Base-by-base conservation (phyloP, 2,113 vertebrate species). In the Canis aureus region DNA sequence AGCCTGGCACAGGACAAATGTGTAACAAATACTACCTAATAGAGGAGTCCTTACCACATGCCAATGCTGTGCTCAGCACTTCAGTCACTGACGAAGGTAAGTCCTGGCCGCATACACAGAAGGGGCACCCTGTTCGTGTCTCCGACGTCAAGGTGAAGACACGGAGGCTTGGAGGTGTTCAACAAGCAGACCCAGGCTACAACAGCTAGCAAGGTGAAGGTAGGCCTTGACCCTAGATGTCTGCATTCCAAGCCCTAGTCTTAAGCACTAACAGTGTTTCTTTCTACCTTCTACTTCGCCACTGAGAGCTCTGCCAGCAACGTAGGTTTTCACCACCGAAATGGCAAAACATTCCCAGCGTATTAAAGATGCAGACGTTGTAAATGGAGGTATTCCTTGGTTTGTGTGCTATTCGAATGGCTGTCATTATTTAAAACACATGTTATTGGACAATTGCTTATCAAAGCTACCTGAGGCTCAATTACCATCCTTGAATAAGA, bases 401-500 rank as follows among this genome's bases (percentile, higher is more conserved):
- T 88, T 83, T 32, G 29, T n/a, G 32, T 79, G 83, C 86, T 80
- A 81, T 20, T 66, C 86, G 79, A 93, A 90, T 2, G 23, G 73
- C 66, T 80, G 35, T 55, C 59, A 51, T 88, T 81, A 69, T 86
- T 94, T 89, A 93, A 96, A 98, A 95, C 38, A 81, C 51, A 53
- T 3, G 67, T 85, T 32, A 83, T 73, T 69, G 20, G 57, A 92
- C 17, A 85, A 59, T 71, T 15, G 85, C 90, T 94, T 82, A 89
- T 82, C 83, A 95, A 69, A 85, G 90, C 80, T 35, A 96, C 94
- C 97, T 83, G 71, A 81, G 73, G 84, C 84, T 97, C 95, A 95
- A 96, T 91, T 94, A 91, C 59, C 71, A 90, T 84, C 84, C 84
- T 73, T 97, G 92, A 96, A 38, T 94, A 96, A 95, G 92, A 96